These are phyloP conservation scores for Athetis lepigone DNA, from an alignment of 2,888 invertebrate genomes.

Conservation along the genomic window DNA sequence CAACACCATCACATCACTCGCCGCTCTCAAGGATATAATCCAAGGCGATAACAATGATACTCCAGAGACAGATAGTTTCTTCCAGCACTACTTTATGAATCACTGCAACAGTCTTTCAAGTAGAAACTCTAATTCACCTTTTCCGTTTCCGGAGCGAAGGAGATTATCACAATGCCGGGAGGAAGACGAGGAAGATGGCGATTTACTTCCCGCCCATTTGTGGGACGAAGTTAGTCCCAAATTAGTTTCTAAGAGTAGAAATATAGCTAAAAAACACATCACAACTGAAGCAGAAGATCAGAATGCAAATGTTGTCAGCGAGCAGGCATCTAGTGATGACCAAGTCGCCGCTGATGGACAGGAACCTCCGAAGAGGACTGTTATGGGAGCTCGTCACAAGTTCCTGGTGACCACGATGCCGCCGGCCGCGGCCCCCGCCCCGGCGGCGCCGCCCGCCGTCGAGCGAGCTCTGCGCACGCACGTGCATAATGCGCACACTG, in stretches of 20 bases:
- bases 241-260: conserved; percentile 63
- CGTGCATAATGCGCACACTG: conserved; percentile 91
- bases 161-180: conserved; percentile 95
- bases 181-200: conserved; percentile 93
- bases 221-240: conserved; percentile 66
- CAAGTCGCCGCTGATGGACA: conserved; percentile 73
- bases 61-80: conserved; percentile 91
- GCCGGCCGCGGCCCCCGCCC: conserved; percentile 72
- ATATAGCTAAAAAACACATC: conserved; percentile 59
- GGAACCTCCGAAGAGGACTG: conserved; percentile 79
- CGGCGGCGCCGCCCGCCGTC: conserved; percentile 79
- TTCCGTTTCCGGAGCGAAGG: conserved; percentile 91
- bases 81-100: conserved; percentile 94
- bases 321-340: conserved; percentile 37
- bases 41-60: conserved; percentile 91
- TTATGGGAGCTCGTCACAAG: conserved; percentile 85
- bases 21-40: conserved; percentile 92
- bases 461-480: conserved; percentile 87
- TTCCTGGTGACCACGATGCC: conserved; percentile 82
- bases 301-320: conserved; percentile 58
- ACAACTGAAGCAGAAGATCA: conserved; percentile 61
- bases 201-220: conserved; percentile 65
- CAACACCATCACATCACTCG: conserved; percentile 93
- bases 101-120: conserved; percentile 93
- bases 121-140: conserved; percentile 82